These are phyloP conservation scores for Drosophila kikkawai DNA, from an alignment of 1,140 invertebrate genomes.

Conservation along the genomic window DNA sequence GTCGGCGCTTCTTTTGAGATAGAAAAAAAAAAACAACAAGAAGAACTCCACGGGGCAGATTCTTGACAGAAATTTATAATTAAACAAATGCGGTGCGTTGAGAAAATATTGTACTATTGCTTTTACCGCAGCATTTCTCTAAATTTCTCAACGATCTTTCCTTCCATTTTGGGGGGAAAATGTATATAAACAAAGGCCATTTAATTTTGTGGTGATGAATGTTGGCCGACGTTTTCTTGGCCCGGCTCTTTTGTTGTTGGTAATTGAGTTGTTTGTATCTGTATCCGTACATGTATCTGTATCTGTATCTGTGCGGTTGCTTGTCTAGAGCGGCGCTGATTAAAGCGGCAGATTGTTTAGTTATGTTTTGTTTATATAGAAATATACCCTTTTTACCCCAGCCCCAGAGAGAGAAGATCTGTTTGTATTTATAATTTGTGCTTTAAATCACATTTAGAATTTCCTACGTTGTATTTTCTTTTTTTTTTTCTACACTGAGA, in stretches of 20 bases:
- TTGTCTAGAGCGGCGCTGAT: conserved; percentile 69
- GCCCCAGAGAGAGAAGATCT: neutral
- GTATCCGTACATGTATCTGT: conserved; percentile 33
- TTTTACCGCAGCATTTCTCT: conserved; percentile 72
- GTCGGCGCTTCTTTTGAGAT: conserved; percentile 74
- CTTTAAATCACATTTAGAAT: conserved; percentile 36
- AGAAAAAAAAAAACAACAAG: conserved; percentile 31
- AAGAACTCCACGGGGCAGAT: conserved; percentile 44
- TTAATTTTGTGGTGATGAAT: conserved; percentile 82
- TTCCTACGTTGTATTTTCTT: neutral
- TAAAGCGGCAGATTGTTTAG: conserved; percentile 78
- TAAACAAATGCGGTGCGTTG: conserved; percentile 79
- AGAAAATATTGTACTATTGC: conserved; percentile 75
- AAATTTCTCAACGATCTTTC: conserved; percentile 70
- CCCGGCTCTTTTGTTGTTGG: conserved; percentile 51
- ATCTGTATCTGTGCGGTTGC: conserved; percentile 30
- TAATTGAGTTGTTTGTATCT: conserved; percentile 76
- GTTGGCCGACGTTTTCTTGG: conserved; percentile 67
- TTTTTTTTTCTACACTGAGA: neutral
- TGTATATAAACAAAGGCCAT: conserved; percentile 80
- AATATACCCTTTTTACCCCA: conserved; percentile 31
- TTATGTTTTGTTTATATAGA: conserved; percentile 60
- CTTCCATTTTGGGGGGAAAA: conserved; percentile 41
- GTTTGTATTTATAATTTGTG: conserved; percentile 37
- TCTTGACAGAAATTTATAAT: conserved; percentile 83